Conservation (phyloP, 2,113 vertebrate genomes). For the Phaethornis superciliosus region DNA sequence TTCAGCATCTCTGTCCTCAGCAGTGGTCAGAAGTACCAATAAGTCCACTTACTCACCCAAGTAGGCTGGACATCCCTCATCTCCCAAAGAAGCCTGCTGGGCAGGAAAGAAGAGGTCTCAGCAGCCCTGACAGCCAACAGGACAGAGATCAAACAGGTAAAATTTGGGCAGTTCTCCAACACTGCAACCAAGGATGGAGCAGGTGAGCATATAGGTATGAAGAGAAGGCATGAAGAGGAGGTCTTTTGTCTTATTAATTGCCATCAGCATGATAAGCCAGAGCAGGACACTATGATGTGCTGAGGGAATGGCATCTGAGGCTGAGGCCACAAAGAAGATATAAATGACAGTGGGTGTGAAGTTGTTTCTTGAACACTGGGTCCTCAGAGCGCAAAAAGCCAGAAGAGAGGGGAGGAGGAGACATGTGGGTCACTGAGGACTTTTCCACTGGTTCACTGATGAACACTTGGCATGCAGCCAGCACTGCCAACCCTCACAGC, state of each 20-base stretch:
- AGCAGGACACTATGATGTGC: not conserved
- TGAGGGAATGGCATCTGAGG: not conserved
- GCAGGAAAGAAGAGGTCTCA: not conserved
- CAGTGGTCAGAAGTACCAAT: fast-evolving
- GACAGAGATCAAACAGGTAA: not conserved
- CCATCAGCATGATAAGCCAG: not conserved
- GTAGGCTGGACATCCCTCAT: not conserved
- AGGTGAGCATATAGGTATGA: not conserved
- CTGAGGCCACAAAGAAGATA: not conserved
- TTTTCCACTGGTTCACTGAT: not conserved
- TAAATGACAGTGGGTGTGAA: not conserved
- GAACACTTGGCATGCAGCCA: not conserved
- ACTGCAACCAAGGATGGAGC: not conserved
- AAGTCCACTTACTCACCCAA: not conserved
- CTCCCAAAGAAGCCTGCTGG: not conserved
- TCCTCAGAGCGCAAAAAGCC: not conserved
- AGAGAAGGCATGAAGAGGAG: not conserved
- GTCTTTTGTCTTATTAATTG: not conserved
- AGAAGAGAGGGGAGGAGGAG: not conserved
- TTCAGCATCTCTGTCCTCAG: not conserved
- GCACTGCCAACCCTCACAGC: not conserved
- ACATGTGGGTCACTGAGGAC: not conserved
- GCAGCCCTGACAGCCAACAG: not conserved
- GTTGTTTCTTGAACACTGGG: not conserved
- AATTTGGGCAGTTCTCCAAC: not conserved